Evolutionary conservation across 2,113 vertebrate species (phyloP), one percentile per base, ranked within the genome.

Genomic region (Galeopterus variegatus): DNA sequence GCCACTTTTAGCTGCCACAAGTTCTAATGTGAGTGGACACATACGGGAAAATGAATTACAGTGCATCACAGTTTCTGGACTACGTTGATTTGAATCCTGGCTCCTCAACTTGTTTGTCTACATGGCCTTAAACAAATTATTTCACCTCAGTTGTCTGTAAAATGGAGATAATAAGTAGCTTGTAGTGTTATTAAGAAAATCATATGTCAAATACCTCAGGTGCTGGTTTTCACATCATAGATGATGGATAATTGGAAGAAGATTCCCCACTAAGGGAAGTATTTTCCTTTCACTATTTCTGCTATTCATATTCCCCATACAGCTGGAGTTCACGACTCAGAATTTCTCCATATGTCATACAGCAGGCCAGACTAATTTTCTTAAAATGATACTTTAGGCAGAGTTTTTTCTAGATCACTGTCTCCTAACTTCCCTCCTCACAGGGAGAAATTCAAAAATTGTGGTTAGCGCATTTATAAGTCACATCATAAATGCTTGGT

Each of bases 241-340:
- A 70, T 58, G 58, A 54, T 52, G 11, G 23, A 65, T 54, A 73
- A 73, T 26, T 54, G 52, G 41, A 87, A 91, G 52, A 19, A 36
- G 24, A 81, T 62, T 72, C 82, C 54, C 19, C 67, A 82, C 12
- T 52, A 75, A 58, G 21, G 21, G 33, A 94, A 41, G 19, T 56
- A 67, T 24, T 82, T 92, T 81, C n/a, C 23, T 85, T 54, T 88
- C 28, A 77, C 33, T 64, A 52, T 92, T 86, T 93, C 56, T 18
- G 54, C 4, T 83, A n/a, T 90, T 92, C 36, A 65, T 12, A 77
- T 52, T 80, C 1, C 52, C 5, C 28, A n/a, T 1, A 24, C 28
- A 83, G 41, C 52, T 56, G 23, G 3, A 31, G 14, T n/a, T 1
- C 17, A 11, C 23, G 24, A 54, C 26, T 83, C 67, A 88, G 23